Evolutionary conservation across 2,113 vertebrate genomes (phyloP).

Genomic region (Spheniscus mendiculus): DNA sequence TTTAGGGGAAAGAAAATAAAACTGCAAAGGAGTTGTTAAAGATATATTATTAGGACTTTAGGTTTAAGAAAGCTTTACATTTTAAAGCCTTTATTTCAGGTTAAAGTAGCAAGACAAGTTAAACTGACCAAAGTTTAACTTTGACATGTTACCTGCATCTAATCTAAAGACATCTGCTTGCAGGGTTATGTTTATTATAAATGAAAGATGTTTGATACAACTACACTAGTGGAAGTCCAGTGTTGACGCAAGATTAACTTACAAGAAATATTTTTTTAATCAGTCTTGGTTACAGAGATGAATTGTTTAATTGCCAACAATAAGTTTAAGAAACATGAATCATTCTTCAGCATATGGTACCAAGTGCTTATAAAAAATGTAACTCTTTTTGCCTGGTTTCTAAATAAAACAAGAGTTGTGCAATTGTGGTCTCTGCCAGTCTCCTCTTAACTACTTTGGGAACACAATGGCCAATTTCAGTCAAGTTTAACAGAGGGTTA

Average conservation of each 20-base stretch:
- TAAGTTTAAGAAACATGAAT: neutral
- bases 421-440: neutral
- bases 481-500: neutral
- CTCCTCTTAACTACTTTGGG: neutral
- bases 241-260: neutral
- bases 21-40: neutral
- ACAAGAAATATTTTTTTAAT: neutral
- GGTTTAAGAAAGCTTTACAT: neutral
- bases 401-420: constrained; percentile 33
- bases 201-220: neutral
- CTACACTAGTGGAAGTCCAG: neutral
- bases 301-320: constrained; percentile 15
- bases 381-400: constrained; percentile 1
- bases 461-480: neutral
- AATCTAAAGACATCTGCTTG: neutral
- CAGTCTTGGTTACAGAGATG: neutral
- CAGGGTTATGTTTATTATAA: neutral
- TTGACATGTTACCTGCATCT: neutral
- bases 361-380: neutral
- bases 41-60: neutral
- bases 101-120: neutral
- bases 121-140: neutral
- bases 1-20: neutral
- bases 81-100: neutral
- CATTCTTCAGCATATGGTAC: neutral